Percentiles rank a stretch among this genome's conserved stretches.
phyloP scores from a whole-genome alignment of 2,797 vertebrate species.

The Liparis tanakae region DNA sequence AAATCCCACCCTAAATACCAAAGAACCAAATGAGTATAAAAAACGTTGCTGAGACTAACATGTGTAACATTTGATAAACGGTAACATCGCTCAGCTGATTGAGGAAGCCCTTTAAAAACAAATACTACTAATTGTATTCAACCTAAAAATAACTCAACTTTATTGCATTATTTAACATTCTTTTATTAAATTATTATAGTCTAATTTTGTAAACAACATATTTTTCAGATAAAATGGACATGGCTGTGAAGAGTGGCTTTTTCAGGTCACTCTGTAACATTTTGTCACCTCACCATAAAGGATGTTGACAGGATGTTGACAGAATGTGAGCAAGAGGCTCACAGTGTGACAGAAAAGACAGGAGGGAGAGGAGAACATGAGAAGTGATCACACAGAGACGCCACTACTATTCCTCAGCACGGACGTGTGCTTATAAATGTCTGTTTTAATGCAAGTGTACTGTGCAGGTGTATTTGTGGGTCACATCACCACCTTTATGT shows the following conservation, averaged over 20 bases:
- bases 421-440: constrained; percentile 6
- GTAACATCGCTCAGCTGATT: background rate
- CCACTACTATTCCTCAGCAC: background rate
- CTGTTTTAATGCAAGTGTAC: constrained; percentile 4
- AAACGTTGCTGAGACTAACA: background rate
- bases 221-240: background rate
- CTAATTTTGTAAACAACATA: background rate
- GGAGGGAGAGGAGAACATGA: constrained; percentile 6
- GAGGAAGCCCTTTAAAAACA: background rate
- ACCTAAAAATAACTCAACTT: background rate
- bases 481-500: constrained; percentile 43
- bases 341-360: constrained; percentile 25
- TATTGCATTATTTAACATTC: background rate
- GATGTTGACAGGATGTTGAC: background rate
- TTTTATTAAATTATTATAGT: background rate
- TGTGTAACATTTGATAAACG: background rate
- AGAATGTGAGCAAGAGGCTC: constrained; percentile 10
- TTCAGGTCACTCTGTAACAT: constrained; percentile 21
- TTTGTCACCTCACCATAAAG: constrained; percentile 20
- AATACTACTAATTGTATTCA: background rate
- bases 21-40: background rate
- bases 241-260: constrained; percentile 9
- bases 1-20: background rate
- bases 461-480: constrained; percentile 35
- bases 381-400: constrained; percentile 5